Percentiles rank a stretch among this genome's conserved stretches.
Evolutionary conservation across 2,888 invertebrate species (phyloP).

Genomic region (Drosophila algonquin): DNA sequence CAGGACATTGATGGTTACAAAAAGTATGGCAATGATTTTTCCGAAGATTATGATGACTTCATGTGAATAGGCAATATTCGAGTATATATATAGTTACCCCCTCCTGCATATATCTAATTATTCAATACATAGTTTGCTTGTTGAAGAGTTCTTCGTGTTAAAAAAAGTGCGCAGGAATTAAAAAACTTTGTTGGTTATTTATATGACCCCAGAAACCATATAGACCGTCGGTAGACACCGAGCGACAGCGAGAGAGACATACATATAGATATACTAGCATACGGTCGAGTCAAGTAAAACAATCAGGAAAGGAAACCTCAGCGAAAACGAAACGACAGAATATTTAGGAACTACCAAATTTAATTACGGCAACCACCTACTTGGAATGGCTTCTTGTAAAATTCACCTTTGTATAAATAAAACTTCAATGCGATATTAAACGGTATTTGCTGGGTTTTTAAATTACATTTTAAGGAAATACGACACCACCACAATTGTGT

Average conservation of each 20-base stretch:
- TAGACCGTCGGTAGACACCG: constrained; percentile 36
- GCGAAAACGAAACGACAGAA: constrained; percentile 41
- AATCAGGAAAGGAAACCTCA: constrained; percentile 74
- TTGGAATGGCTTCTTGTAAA: constrained; percentile 70
- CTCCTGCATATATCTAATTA: constrained; percentile 66
- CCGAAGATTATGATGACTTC: constrained; percentile 91
- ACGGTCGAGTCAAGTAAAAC: constrained; percentile 65
- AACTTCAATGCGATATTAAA: constrained; percentile 70
- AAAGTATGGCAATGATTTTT: constrained; percentile 87
- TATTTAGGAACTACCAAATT: constrained; percentile 49
- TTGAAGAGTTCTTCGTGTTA: constrained; percentile 67
- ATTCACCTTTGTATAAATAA: constrained; percentile 72
- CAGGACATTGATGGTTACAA: constrained; percentile 80
- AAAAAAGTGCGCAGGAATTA: constrained; percentile 71
- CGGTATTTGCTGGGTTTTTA: constrained; percentile 28
- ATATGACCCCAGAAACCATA: constrained; percentile 42
- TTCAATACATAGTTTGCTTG: constrained; percentile 74
- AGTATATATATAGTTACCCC: constrained; percentile 31
- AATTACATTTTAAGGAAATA: constrained; percentile 1
- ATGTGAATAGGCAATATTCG: constrained; percentile 86
- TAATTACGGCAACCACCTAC: constrained; percentile 22
- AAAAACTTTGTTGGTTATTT: constrained; percentile 69
- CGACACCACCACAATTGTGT: too few species aligned
- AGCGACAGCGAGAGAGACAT: constrained; percentile 36
- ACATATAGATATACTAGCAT: constrained; percentile 44